Evolutionary conservation across 2,113 vertebrate species (phyloP).

Genomic region (Hypomesus transpacificus): DNA sequence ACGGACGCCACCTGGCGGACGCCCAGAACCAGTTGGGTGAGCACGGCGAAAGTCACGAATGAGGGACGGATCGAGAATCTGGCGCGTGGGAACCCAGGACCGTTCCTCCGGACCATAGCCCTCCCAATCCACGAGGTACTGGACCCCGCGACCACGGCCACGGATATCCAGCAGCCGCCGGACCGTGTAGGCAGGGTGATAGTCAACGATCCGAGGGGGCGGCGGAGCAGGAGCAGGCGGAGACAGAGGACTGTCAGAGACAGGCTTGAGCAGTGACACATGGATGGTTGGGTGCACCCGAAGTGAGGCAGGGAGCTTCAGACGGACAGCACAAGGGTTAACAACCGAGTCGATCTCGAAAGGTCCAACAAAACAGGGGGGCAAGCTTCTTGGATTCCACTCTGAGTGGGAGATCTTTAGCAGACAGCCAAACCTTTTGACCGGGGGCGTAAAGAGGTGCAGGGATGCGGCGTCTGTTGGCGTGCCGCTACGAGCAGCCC

Average conservation of each 20-base stretch:
- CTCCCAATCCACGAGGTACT: no score
- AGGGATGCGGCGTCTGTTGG: neutral
- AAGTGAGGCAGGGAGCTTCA: neutral
- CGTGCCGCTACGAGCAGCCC: no score
- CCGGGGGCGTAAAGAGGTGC: neutral
- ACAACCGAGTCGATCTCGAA: neutral
- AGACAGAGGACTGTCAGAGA: neutral
- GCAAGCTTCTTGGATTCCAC: neutral
- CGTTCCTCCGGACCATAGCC: no score
- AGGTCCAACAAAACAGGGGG: neutral
- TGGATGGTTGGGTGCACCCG: neutral
- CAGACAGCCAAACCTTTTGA: neutral
- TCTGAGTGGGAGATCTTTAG: neutral
- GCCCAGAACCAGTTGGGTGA: neutral
- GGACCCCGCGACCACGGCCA: no score
- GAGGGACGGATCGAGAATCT: neutral
- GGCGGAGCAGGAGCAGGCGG: neutral
- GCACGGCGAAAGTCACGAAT: neutral
- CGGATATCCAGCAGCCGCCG: no score
- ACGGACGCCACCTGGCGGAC: neutral
- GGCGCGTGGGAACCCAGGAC: neutral
- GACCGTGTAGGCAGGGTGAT: no score
- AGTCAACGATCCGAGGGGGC: neutral
- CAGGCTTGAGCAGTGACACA: neutral
- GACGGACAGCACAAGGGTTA: neutral